These are phyloP conservation scores for Heteromurus nitidus DNA, from an alignment of 2,888 invertebrate genomes.

Conservation along the genomic window DNA sequence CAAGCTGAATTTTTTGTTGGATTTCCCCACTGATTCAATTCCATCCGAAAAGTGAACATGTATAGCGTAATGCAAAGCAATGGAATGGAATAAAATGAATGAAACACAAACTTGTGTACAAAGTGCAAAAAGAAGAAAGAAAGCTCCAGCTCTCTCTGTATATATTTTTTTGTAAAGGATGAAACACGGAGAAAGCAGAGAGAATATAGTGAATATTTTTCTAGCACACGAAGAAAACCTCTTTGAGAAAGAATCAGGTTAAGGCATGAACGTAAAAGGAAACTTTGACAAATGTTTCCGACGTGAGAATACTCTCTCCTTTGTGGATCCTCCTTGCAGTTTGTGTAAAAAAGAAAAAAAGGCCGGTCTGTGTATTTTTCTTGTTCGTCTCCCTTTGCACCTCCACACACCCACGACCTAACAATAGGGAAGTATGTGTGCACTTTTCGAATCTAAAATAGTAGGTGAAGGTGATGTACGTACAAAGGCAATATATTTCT, in stretches of 20 bases:
- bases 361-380: no score
- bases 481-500: slow-evolving; percentile 24
- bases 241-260: slow-evolving; percentile 24
- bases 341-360: slow-evolving; percentile 18
- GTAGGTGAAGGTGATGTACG: slow-evolving; percentile 37
- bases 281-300: slow-evolving; percentile 61
- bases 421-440: background rate
- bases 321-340: slow-evolving; percentile 45
- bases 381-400: background rate
- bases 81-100: slow-evolving; percentile 23
- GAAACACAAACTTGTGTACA: slow-evolving; percentile 9
- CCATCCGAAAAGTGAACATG: background rate
- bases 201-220: slow-evolving; percentile 17
- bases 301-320: slow-evolving; percentile 53
- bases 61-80: background rate
- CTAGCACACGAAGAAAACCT: slow-evolving; percentile 4
- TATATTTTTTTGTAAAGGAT: no score
- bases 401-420: background rate
- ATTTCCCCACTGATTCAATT: slow-evolving; percentile 54
- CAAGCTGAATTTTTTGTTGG: slow-evolving; percentile 50
- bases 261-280: slow-evolving; percentile 22
- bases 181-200: slow-evolving; percentile 32
- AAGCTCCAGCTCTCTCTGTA: no score
- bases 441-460: slow-evolving; percentile 9
- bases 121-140: background rate